Evolutionary conservation across 2,113 vertebrate genomes (phyloP).

Genomic region (Xyrauchen texanus): DNA sequence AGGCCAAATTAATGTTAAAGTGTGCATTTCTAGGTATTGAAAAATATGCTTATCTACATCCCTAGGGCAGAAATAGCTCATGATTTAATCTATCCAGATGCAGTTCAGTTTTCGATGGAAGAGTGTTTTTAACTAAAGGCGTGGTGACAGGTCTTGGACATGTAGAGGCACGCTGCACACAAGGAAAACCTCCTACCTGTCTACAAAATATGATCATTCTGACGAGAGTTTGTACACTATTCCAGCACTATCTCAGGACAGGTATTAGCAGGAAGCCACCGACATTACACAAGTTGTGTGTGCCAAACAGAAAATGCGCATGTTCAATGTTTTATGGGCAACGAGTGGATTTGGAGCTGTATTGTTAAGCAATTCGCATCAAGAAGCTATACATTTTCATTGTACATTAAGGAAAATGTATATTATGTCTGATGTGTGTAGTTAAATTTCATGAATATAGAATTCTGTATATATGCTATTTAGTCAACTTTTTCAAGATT

Average conservation of each 20-base stretch:
- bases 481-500: no score
- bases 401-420: no score
- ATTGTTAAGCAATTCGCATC: no score
- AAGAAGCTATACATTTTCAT: no score
- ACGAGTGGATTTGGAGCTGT: background rate
- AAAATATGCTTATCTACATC: constrained; percentile 28
- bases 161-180: constrained; percentile 71
- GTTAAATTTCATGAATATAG: no score
- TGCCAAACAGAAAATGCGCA: constrained; percentile 27
- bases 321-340: background rate
- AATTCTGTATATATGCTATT: no score
- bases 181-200: constrained; percentile 63
- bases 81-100: constrained; percentile 17
- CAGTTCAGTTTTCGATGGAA: constrained; percentile 10
- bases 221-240: constrained; percentile 52
- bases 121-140: constrained; percentile 67
- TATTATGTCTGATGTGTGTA: no score
- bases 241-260: constrained; percentile 36
- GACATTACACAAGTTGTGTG: constrained; percentile 29
- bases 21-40: constrained; percentile 10
- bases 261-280: constrained; percentile 53
- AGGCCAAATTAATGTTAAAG: background rate
- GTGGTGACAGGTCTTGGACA: constrained; percentile 75
- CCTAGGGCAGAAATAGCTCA: constrained; percentile 19
- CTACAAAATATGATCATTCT: constrained; percentile 67